These are phyloP conservation scores for Delichon dasypus DNA, from an alignment of 2,797 vertebrate genomes.

Conservation along the genomic window DNA sequence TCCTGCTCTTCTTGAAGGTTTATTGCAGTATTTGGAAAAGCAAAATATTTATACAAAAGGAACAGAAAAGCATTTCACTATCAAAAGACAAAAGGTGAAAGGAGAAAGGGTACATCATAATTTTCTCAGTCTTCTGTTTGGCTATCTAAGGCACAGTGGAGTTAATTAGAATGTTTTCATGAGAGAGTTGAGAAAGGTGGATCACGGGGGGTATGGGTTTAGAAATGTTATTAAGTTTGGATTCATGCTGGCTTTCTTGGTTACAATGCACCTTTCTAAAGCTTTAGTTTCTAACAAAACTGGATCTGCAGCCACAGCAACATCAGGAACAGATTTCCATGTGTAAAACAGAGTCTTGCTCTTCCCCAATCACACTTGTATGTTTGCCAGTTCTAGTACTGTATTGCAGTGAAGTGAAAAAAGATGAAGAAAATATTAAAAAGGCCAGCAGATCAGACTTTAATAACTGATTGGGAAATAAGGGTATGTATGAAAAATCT, in stretches of 20 bases:
- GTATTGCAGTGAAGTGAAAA: not conserved
- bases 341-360: not conserved
- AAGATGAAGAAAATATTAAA: not conserved
- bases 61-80: not conserved
- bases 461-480: not conserved
- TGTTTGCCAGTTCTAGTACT: not conserved
- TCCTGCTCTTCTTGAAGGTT: not conserved
- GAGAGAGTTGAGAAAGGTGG: not conserved
- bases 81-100: not conserved
- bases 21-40: not conserved
- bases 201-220: not conserved
- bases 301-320: not conserved
- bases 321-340: not conserved
- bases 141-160: not conserved
- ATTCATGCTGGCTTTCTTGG: conserved; percentile 32
- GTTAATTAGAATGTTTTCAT: conserved; percentile 40
- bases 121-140: conserved; percentile 3
- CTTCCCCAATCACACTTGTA: not conserved
- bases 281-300: conserved; percentile 23
- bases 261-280: conserved; percentile 15
- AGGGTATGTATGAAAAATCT: not conserved
- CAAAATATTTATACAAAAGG: not conserved
- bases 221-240: conserved; percentile 50
- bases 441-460: not conserved
- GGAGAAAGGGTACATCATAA: not conserved